phyloP scores from a whole-genome alignment of 2,888 invertebrate genomes.

The Eilema caniola region DNA sequence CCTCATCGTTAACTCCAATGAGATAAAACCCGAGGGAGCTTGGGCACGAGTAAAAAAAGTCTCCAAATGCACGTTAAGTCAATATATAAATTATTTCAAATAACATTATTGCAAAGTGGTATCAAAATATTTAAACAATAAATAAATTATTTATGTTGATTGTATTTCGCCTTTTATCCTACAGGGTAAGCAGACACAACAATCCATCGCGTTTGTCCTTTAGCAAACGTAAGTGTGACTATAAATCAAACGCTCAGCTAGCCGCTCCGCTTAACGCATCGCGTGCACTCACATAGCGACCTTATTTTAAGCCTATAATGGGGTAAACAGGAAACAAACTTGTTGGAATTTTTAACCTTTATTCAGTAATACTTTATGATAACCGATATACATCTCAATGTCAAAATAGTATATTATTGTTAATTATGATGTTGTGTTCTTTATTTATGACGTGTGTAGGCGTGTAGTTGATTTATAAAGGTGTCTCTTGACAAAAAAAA shows the following conservation, averaged over 20 bases:
- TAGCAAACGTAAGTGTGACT: no score
- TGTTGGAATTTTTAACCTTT: constrained; percentile 32
- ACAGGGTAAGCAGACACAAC: no score
- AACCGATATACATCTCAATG: constrained; percentile 41
- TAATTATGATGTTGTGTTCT: constrained; percentile 40
- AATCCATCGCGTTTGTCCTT: no score
- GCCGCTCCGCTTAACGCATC: constrained; percentile 6
- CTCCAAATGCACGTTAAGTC: no score
- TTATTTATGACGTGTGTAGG: constrained; percentile 10
- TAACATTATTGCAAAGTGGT: no score
- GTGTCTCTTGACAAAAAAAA: constrained; percentile 1
- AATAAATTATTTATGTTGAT: no score
- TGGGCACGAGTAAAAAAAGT: no score
- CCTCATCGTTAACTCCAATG: no score
- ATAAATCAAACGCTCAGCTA: not conserved
- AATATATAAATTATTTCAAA: no score
- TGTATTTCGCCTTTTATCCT: no score
- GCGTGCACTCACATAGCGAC: not conserved
- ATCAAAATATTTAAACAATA: no score
- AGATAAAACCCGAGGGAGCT: no score
- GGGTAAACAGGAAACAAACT: constrained; percentile 36
- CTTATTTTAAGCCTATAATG: constrained; percentile 20
- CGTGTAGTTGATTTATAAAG: constrained; percentile 24
- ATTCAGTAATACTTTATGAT: constrained; percentile 38
- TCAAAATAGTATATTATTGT: constrained; percentile 34